phyloP scores from a whole-genome alignment of 2,888 invertebrate genomes.

The Cantharis rufa region DNA sequence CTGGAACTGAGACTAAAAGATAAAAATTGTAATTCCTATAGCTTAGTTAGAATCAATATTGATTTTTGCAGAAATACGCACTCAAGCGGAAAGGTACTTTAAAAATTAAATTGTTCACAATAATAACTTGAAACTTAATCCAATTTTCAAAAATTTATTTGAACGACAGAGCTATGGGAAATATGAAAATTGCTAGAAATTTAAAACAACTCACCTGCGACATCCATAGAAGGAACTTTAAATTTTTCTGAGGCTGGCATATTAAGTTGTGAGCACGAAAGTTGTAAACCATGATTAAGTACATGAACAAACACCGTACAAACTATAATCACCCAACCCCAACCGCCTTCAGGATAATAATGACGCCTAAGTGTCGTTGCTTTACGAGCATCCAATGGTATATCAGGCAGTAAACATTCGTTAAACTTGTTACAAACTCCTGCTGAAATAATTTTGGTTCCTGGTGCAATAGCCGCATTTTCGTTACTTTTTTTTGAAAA shows the following conservation, averaged over 20 bases:
- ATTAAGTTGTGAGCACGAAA: conserved; percentile 65
- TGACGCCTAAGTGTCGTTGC: conserved; percentile 63
- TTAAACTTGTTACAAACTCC: conserved; percentile 38
- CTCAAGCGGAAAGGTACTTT: not conserved
- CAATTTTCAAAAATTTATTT: not conserved
- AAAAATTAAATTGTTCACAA: not conserved
- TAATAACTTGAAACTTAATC: not conserved
- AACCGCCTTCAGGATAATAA: conserved; percentile 86
- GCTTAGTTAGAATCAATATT: not conserved
- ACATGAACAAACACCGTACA: conserved; percentile 75
- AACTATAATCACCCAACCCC: conserved; percentile 82
- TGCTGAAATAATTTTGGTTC: conserved; percentile 22
- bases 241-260: conserved; percentile 65
- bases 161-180: not conserved
- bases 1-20: not conserved
- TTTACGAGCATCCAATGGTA: conserved; percentile 52
- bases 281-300: conserved; percentile 75
- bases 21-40: not conserved
- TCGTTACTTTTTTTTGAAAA: conserved; percentile 22
- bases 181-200: not conserved
- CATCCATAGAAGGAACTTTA: conserved; percentile 64
- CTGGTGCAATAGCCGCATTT: conserved; percentile 8
- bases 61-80: not conserved
- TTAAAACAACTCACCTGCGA: conserved; percentile 63
- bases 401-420: conserved; percentile 43